Conservation (phyloP, 2,113 vertebrate genomes). For the Rhinopithecus roxellana region DNA sequence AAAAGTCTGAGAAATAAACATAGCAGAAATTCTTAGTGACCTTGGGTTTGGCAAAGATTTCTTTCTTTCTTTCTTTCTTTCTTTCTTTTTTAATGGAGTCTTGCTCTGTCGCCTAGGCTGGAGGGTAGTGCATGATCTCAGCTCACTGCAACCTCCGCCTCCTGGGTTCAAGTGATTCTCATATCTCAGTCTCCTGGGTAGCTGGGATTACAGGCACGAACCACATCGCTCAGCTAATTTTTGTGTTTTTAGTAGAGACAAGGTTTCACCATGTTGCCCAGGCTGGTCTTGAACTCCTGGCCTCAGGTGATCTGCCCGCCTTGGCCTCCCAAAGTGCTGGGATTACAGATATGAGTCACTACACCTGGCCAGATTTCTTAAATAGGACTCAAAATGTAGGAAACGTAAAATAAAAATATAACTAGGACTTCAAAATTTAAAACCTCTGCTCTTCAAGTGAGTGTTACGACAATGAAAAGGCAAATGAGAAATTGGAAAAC, state of each 20-base stretch:
- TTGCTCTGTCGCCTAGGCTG: not conserved
- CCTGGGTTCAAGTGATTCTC: too few relatives aligned
- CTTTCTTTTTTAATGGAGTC: not conserved
- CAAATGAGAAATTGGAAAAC: slow-evolving; percentile 27
- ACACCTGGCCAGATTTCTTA: not conserved
- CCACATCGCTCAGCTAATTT: too few relatives aligned
- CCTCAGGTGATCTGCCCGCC: too few relatives aligned
- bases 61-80: not conserved
- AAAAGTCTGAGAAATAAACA: slow-evolving; percentile 10
- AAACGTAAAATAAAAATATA: slow-evolving; percentile 57
- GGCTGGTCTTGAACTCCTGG: too few relatives aligned
- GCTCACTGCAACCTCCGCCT: too few relatives aligned
- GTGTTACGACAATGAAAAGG: slow-evolving; percentile 45
- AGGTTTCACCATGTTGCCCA: too few relatives aligned
- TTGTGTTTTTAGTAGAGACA: too few relatives aligned
- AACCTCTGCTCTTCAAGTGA: slow-evolving; percentile 46
- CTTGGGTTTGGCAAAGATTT: slow-evolving; percentile 47
- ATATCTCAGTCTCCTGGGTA: too few relatives aligned
- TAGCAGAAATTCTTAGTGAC: slow-evolving; percentile 2
- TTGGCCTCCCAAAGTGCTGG: too few relatives aligned
- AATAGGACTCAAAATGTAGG: slow-evolving; percentile 53
- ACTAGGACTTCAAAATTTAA: slow-evolving; percentile 49
- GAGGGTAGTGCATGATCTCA: too few relatives aligned
- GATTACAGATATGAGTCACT: too few relatives aligned
- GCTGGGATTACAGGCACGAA: too few relatives aligned